These are phyloP conservation scores for Emberiza fucata DNA, from an alignment of 2,113 vertebrate genomes.

Conservation along the genomic window DNA sequence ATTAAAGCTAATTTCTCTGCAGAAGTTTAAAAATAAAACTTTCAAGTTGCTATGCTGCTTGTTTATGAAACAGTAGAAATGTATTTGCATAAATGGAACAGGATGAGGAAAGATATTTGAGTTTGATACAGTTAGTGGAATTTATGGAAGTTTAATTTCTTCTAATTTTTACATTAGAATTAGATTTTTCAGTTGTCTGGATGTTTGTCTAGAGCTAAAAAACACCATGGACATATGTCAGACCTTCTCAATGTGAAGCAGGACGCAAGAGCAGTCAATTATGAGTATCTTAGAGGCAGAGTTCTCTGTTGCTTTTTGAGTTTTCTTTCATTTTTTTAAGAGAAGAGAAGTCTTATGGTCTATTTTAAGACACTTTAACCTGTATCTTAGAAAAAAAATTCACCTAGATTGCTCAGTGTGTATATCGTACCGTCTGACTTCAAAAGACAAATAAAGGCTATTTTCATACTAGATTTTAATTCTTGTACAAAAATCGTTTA, in stretches of 20 bases:
- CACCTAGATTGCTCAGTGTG: background rate
- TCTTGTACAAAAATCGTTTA: background rate
- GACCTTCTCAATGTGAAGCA: background rate
- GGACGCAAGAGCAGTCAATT: background rate
- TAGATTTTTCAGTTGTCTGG: background rate
- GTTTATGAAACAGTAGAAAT: conserved; percentile 16
- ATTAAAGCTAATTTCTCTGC: background rate
- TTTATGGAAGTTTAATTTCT: conserved; percentile 33
- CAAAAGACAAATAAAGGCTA: conserved; percentile 4
- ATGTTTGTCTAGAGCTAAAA: background rate
- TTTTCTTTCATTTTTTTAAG: background rate
- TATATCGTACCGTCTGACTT: background rate
- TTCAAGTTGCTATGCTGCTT: background rate
- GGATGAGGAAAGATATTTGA: background rate
- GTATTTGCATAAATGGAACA: conserved; percentile 15
- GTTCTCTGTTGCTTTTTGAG: background rate
- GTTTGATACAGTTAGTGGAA: background rate
- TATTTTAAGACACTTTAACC: background rate
- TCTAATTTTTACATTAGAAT: background rate
- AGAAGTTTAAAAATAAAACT: background rate
- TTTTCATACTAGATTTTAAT: conserved; percentile 4
- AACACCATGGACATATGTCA: background rate
- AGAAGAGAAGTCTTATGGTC: background rate
- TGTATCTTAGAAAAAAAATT: background rate
- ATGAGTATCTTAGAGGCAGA: background rate